phyloP scores from a whole-genome alignment of 2,797 vertebrate genomes.

The Pipistrellus pipistrellus region DNA sequence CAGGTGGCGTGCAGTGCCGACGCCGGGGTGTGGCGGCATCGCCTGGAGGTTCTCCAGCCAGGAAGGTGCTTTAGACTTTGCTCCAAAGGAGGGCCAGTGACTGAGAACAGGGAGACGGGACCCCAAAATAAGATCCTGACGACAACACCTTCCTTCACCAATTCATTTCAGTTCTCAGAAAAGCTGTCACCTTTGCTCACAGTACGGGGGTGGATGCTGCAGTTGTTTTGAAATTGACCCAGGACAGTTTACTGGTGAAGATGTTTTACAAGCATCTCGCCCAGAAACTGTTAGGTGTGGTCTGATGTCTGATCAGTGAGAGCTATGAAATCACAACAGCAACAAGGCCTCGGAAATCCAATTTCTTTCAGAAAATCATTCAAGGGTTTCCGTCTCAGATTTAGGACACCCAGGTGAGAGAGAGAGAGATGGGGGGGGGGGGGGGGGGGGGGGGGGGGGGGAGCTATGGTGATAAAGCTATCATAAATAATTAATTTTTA shows the following conservation, averaged over 20 bases:
- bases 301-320: not conserved
- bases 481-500: slow-evolving; percentile 28
- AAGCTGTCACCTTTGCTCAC: not conserved
- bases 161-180: not conserved
- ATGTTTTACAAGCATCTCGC: slow-evolving; percentile 29
- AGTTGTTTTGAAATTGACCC: not conserved
- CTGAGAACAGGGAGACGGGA: not conserved
- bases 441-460: not conserved
- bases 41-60: not conserved
- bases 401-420: not conserved
- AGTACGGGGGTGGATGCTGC: slow-evolving; percentile 6
- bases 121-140: not conserved
- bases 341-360: slow-evolving; percentile 46
- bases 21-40: not conserved
- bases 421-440: not conserved
- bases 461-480: slow-evolving; percentile 42
- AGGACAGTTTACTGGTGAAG: not conserved
- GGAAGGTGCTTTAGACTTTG: not conserved
- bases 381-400: slow-evolving; percentile 63
- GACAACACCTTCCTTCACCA: not conserved
- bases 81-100: not conserved
- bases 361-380: slow-evolving; percentile 68
- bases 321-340: not conserved
- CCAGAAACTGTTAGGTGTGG: not conserved
- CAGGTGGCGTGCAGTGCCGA: not conserved